phyloP scores from a whole-genome alignment of 2,113 vertebrate genomes.

The Microcebus ravelobensis region DNA sequence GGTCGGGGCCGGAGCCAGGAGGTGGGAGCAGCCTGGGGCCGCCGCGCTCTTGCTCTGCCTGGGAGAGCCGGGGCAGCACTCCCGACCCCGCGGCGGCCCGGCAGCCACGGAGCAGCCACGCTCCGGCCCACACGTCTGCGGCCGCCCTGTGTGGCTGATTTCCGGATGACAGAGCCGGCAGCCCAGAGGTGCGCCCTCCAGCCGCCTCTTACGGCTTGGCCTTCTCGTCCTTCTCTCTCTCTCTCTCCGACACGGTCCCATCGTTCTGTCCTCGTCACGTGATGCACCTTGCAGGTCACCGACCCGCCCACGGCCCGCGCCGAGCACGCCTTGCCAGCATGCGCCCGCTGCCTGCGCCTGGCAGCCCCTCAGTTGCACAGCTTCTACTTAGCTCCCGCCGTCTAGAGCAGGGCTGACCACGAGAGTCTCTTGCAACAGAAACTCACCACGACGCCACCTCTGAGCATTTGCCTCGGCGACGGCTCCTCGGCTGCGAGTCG shows the following conservation, averaged over 20 bases:
- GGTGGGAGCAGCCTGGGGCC: rapidly evolving
- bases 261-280: rapidly evolving
- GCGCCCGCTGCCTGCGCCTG: rapidly evolving
- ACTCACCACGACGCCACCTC: rapidly evolving
- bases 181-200: rapidly evolving
- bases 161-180: background rate
- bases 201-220: rapidly evolving
- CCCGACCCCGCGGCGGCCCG: too few relatives aligned
- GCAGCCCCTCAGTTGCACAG: rapidly evolving
- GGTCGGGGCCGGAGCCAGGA: background rate
- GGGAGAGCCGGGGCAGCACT: rapidly evolving
- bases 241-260: rapidly evolving
- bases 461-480: rapidly evolving
- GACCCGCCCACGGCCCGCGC: rapidly evolving
- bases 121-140: background rate
- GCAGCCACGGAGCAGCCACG: rapidly evolving
- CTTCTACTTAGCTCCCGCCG: rapidly evolving
- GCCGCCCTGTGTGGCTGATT: background rate
- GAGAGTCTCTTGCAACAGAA: rapidly evolving
- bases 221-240: background rate
- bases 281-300: background rate
- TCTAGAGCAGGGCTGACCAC: too few relatives aligned
- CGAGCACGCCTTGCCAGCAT: rapidly evolving
- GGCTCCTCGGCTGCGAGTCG: background rate
- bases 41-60: rapidly evolving